Base-by-base conservation (phyloP, 2,797 vertebrate species). In the Eulemur albifrons region DNA sequence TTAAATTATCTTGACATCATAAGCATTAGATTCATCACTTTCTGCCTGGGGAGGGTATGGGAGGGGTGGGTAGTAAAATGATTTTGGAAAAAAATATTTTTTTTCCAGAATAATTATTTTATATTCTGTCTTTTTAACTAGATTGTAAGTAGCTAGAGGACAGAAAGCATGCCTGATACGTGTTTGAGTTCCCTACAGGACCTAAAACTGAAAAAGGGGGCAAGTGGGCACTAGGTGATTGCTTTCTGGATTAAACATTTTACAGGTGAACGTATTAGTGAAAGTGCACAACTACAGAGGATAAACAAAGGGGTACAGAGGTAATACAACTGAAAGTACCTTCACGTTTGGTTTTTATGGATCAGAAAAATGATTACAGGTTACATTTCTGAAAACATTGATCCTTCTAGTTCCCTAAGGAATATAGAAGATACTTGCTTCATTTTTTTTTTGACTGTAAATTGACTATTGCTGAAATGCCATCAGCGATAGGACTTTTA, bases 401-500 rank as follows among this genome's bases (percentile, higher is more conserved):
- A 61, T 88, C 10, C 38, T 82, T 83, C 93, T 90, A 21, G 17
- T 91, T 65, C 81, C 79, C 90, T 18, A 38, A 30, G 75, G 88
- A 88, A 73, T 32, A 9, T 3, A 27, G 38, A 48, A 52, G 52
- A 72, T 61, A 32, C 40, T 76, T 70, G 40, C 83, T 82, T 77
- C 35, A 35, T 43, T 40, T 59, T 23, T 35, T 35, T 67, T 82
- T 72, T 3, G 50, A 63, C 25, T 80, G 27, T 59, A 77, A 70
- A 30, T 88, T 83, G 63, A 94, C 65, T 94, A 87, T 91, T 87
- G 61, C 59, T 73, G 94, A 94, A 79, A 83, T 67, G 32, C 85
- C 50, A 4, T 21, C 40, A 80, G 75, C 94, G 50, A 70, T 76
- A n/a, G 61, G 17, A 35, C 61, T 70, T 79, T 35, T 8, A 40